Conservation (phyloP, 1,140 invertebrate species). For the Drosophila orosa region DNA sequence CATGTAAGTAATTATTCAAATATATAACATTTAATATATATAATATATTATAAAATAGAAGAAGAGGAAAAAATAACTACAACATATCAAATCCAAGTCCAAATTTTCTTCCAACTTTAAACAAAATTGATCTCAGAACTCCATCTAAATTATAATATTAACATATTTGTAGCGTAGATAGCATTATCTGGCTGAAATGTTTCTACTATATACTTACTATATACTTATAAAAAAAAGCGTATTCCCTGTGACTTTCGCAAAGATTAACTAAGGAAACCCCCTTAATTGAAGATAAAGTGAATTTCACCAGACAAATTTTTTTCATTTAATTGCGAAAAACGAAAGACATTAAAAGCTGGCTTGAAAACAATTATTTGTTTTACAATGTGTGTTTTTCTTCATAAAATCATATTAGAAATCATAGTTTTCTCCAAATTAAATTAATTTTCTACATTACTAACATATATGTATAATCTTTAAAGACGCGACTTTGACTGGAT, state of each 20-base stretch:
- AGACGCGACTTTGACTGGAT: not conserved
- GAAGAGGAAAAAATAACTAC: not conserved
- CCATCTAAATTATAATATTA: too few relatives aligned
- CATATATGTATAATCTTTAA: too few relatives aligned
- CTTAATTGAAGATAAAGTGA: not conserved
- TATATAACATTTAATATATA: not conserved
- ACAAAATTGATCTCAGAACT: too few relatives aligned
- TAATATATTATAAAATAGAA: not conserved
- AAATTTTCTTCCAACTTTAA: too few relatives aligned
- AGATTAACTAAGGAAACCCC: not conserved
- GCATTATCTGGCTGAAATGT: not conserved
- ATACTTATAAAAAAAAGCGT: too few relatives aligned
- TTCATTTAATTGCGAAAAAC: not conserved
- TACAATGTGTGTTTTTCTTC: not conserved
- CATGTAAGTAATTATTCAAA: slow-evolving; percentile 41
- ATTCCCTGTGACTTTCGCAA: not conserved
- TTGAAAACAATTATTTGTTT: not conserved
- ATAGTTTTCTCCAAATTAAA: too few relatives aligned
- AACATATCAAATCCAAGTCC: too few relatives aligned
- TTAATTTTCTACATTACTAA: not conserved
- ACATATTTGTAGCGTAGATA: too few relatives aligned
- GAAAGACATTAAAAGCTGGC: rapidly evolving
- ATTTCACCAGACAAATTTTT: not conserved
- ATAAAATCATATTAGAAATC: not conserved
- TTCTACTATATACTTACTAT: not conserved